phyloP scores from a whole-genome alignment of 2,888 invertebrate genomes.

The Empis livida region DNA sequence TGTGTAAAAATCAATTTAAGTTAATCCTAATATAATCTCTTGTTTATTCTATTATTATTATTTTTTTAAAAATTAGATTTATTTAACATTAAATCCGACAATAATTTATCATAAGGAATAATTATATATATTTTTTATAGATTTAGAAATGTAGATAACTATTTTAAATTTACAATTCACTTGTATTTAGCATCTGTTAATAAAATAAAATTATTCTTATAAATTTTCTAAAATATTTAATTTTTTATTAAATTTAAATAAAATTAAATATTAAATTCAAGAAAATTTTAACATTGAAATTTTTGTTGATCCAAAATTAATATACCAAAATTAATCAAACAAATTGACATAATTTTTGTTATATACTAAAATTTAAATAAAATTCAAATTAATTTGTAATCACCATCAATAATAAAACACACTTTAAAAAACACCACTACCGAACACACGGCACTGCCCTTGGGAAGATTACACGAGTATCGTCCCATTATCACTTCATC shows the following conservation, averaged over 20 bases:
- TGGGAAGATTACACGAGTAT: too few species aligned
- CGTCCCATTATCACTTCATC: conserved; percentile 13
- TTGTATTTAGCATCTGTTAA: conserved; percentile 3
- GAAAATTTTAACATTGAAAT: too few species aligned
- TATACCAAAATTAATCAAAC: conserved; percentile 8
- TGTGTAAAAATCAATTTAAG: conserved; percentile 31
- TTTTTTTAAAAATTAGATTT: conserved; percentile 7
- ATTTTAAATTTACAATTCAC: not conserved
- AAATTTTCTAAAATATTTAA: too few species aligned
- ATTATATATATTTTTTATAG: conserved; percentile 16
- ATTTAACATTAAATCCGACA: conserved; percentile 9
- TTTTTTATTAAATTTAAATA: too few species aligned
- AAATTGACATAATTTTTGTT: not conserved
- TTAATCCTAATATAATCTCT: conserved; percentile 29
- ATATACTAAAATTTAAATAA: conserved; percentile 10
- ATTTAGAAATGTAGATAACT: conserved; percentile 1
- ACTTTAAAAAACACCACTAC: conserved; percentile 5
- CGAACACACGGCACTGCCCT: conserved; percentile 8
- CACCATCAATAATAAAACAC: conserved; percentile 6
- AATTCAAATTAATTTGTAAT: conserved; percentile 11
- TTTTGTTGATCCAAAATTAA: conserved; percentile 7
- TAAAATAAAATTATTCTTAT: too few species aligned
- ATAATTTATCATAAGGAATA: conserved; percentile 15
- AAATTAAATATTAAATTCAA: too few species aligned
- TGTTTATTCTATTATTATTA: conserved; percentile 29